Conservation (phyloP, 2,113 vertebrate species). For the Marmota monax region DNA sequence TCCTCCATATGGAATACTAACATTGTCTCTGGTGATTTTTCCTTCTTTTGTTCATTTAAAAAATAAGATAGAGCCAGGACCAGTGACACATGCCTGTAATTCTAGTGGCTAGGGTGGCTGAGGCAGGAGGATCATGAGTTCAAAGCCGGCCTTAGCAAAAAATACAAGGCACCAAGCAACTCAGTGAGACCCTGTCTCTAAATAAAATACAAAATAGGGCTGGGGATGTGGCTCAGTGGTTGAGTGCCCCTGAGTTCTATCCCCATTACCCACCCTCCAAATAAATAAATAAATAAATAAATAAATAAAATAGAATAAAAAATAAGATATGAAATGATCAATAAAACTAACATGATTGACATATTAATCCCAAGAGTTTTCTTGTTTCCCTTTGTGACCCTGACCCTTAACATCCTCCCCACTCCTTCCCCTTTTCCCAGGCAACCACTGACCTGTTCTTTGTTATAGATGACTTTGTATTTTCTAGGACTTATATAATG, state of each 20-base stretch:
- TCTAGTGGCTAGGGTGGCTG: no score
- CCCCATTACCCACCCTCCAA: no score
- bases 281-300: no score
- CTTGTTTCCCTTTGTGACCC: neutral
- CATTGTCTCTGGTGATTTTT: neutral
- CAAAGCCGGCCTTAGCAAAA: no score
- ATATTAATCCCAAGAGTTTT: neutral
- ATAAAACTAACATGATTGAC: neutral
- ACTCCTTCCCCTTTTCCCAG: neutral
- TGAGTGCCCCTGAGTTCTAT: no score
- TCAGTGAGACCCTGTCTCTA: no score
- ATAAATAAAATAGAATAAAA: neutral
- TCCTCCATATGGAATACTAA: neutral
- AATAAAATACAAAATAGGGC: no score
- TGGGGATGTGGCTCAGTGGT: no score
- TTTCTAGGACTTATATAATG: neutral
- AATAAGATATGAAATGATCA: neutral
- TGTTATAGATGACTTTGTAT: neutral
- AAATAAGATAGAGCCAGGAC: neutral
- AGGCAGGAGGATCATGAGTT: no score
- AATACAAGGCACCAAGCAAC: no score
- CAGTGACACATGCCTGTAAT: no score
- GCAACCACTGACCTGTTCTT: neutral
- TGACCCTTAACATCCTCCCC: accelerated
- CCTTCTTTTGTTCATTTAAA: neutral